Evolutionary conservation across 2,113 vertebrate species (phyloP).

Genomic region (Periophthalmodon schlosseri): DNA sequence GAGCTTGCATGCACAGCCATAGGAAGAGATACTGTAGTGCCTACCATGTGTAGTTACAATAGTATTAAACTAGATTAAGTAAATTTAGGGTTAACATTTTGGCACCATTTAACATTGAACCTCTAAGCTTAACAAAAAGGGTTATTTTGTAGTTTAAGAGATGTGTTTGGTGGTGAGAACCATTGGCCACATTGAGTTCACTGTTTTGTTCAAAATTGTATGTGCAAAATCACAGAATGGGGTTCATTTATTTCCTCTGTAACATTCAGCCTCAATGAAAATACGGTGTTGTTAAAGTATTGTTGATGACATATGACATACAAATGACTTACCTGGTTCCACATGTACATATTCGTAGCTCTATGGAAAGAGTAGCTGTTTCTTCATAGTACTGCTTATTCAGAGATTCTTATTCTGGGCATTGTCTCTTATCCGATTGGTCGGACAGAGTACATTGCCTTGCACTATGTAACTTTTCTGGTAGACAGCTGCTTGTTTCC

Average conservation of each 20-base stretch:
- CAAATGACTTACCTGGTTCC: neutral
- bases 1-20: constrained; percentile 13
- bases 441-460: too few relatives aligned
- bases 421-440: too few relatives aligned
- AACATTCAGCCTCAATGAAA: neutral
- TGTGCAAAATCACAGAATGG: too few relatives aligned
- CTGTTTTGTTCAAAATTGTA: too few relatives aligned
- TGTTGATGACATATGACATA: neutral
- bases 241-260: too few relatives aligned
- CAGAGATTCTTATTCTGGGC: neutral
- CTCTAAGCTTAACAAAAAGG: neutral
- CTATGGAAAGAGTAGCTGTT: too few relatives aligned
- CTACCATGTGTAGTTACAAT: constrained; percentile 4
- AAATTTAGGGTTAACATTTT: neutral
- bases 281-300: neutral
- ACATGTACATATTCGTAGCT: too few relatives aligned
- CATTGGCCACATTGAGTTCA: too few relatives aligned
- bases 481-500: too few relatives aligned
- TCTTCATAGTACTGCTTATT: neutral
- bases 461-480: too few relatives aligned
- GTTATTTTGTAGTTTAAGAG: neutral
- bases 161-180: neutral
- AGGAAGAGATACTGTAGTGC: constrained; percentile 8
- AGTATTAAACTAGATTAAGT: neutral
- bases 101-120: neutral